Evolutionary conservation across 1,140 invertebrate species (phyloP), one percentile per base, ranked within the genome.

Genomic region (Alviniconcha marisindica): DNA sequence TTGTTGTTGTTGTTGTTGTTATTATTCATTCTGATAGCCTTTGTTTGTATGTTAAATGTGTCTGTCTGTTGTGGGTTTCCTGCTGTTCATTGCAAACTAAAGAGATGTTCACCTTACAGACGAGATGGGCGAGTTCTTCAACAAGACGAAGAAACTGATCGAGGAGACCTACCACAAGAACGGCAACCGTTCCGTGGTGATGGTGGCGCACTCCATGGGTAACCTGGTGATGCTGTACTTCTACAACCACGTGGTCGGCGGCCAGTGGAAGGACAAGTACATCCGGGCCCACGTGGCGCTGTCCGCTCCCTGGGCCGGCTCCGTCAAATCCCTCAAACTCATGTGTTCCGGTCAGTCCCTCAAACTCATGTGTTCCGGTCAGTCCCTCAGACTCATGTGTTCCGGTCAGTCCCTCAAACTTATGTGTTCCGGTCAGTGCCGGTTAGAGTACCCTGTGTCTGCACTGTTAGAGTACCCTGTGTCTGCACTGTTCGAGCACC

Each of bases 191-290:
- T 84, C 83, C 33, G 96, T 99, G 0, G 96, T 98, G 0, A 90
- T 99, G 0, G 88, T 99, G 36, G 96, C 96, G 1, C 99, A 99
- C 93, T 99, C 98, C 88, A 99, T 99, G 98, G 99, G 99, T 7
- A 92, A 91, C 78, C 96, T 97, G 0, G 96, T 98, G 95, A 95
- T 95, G 5, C 94, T 98, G 36, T 96, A 97, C 89, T 98, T 99
- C 92, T 94, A 99, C 15, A 96, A 97, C 89, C 92, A 94, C 76
- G 96, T 97, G 93, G 94, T 92, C 15, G 12, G 18, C 28, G 95
- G 97, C 91, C 89, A 91, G 18, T 99, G 98, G 98, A 99, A 99
- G 92, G 95, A 97, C 86, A 97, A 97, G 93, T 98, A 97, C 91
- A 96, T 99, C 31, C 94, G 95, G 84, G 92, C 95, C 24, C 93